phyloP scores from a whole-genome alignment of 2,888 invertebrate genomes.

The Hypolimnas misippus region DNA sequence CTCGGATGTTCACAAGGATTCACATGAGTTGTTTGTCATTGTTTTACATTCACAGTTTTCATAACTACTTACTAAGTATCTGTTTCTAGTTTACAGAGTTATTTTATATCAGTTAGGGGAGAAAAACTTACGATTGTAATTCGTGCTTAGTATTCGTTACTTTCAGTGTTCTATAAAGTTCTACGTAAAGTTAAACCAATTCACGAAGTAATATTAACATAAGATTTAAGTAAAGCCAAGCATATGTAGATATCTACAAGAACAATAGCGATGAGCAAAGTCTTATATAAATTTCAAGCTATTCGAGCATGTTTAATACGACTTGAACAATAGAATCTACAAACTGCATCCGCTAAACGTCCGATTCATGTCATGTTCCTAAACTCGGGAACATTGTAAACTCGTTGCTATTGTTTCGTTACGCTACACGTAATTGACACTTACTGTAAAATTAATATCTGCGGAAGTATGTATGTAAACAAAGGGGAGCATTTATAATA shows the following conservation, averaged over 20 bases:
- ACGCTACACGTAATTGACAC: slow-evolving; percentile 43
- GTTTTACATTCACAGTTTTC: no score
- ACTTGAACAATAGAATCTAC: slow-evolving; percentile 10
- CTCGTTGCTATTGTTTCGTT: slow-evolving; percentile 39
- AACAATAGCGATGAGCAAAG: not conserved
- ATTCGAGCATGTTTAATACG: slow-evolving; percentile 13
- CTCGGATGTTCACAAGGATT: no score
- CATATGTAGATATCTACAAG: not conserved
- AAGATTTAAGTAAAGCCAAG: not conserved
- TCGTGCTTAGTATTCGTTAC: no score
- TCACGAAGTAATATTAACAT: no score
- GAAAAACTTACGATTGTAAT: no score
- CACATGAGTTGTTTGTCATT: no score
- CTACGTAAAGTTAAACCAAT: not conserved
- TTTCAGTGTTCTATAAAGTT: not conserved
- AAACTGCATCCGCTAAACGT: slow-evolving; percentile 23
- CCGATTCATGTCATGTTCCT: slow-evolving; percentile 23
- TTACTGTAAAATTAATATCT: slow-evolving; percentile 39
- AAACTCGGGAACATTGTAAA: slow-evolving; percentile 27
- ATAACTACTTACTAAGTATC: no score
- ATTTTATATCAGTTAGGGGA: no score
- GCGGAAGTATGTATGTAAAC: slow-evolving; percentile 38
- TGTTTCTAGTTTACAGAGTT: no score
- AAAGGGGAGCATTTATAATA: slow-evolving; percentile 35
- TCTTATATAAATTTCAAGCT: slow-evolving; percentile 1